Evolutionary conservation across 2,113 vertebrate genomes (phyloP).

Genomic region (Ophiodon elongatus): DNA sequence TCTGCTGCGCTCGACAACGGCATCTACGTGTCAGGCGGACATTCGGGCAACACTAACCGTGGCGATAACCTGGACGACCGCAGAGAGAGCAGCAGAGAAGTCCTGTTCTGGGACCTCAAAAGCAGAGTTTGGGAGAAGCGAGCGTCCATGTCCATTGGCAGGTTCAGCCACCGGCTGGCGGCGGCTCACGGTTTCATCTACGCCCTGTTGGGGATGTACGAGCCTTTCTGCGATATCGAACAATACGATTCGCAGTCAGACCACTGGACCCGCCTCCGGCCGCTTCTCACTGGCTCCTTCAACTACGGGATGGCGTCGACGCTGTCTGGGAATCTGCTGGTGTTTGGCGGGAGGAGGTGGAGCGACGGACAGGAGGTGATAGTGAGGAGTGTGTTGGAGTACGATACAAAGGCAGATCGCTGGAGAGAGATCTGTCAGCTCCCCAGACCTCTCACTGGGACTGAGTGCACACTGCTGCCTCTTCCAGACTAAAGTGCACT

Average conservation of each 20-base stretch:
- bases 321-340: slow-evolving; percentile 86
- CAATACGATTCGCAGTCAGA: slow-evolving; percentile 86
- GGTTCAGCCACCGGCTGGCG: slow-evolving; percentile 93
- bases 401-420: slow-evolving; percentile 88
- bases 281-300: slow-evolving; percentile 89
- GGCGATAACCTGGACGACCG: slow-evolving; percentile 78
- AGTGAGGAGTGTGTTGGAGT: slow-evolving; percentile 91
- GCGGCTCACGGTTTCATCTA: slow-evolving; percentile 88
- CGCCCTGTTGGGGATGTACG: slow-evolving; percentile 93
- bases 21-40: slow-evolving; percentile 92
- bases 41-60: slow-evolving; percentile 56
- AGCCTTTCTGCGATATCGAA: slow-evolving; percentile 96
- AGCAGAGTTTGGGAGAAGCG: slow-evolving; percentile 84
- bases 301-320: slow-evolving; percentile 89
- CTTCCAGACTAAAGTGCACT: slow-evolving; percentile 78
- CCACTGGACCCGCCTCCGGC: slow-evolving; percentile 91
- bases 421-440: slow-evolving; percentile 93
- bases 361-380: slow-evolving; percentile 88
- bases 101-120: slow-evolving; percentile 82
- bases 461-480: slow-evolving; percentile 89
- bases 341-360: slow-evolving; percentile 95
- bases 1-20: slow-evolving; percentile 82
- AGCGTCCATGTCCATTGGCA: slow-evolving; percentile 91
- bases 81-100: slow-evolving; percentile 85
- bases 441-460: slow-evolving; percentile 89